These are phyloP conservation scores for Oedothorax gibbosus DNA, from an alignment of 1,140 invertebrate genomes.

Conservation along the genomic window DNA sequence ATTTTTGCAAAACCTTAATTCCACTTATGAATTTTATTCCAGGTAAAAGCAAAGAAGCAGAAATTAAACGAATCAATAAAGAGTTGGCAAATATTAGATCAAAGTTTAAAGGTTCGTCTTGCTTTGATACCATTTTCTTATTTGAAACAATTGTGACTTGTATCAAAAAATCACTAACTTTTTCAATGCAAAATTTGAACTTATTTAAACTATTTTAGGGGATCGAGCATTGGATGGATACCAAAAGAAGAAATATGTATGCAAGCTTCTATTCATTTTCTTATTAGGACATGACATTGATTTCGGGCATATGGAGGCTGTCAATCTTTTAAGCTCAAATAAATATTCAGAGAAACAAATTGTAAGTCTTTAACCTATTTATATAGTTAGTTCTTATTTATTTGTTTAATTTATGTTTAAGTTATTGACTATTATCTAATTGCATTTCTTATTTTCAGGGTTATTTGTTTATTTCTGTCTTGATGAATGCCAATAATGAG, in stretches of 20 bases:
- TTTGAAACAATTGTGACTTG: background rate
- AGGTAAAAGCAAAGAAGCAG: conserved; percentile 98
- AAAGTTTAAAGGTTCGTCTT: conserved; percentile 91
- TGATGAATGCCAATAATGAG: conserved; percentile 99
- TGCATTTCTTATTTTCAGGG: conserved; percentile 70
- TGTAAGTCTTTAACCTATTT: conserved; percentile 75
- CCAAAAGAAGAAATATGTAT: conserved; percentile 99
- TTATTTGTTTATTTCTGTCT: conserved; percentile 74
- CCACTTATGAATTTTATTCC: conserved; percentile 31
- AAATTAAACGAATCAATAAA: conserved; percentile 99
- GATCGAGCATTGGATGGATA: conserved; percentile 99
- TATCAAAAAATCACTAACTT: background rate
- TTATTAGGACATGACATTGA: conserved; percentile 99
- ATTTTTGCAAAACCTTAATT: background rate
- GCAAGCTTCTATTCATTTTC: conserved; percentile 99
- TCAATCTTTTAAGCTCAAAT: conserved; percentile 99
- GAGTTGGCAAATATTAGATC: conserved; percentile 99
- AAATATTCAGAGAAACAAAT: conserved; percentile 99
- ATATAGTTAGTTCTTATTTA: background rate
- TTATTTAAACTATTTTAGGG: conserved; percentile 69
- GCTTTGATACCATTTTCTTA: background rate
- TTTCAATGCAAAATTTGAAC: conserved; percentile 4
- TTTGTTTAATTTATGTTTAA: background rate
- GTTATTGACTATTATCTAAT: background rate
- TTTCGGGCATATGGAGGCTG: conserved; percentile 99